These are phyloP conservation scores for Cryptotermes secundus DNA, from an alignment of 1,140 invertebrate genomes.

Conservation along the genomic window DNA sequence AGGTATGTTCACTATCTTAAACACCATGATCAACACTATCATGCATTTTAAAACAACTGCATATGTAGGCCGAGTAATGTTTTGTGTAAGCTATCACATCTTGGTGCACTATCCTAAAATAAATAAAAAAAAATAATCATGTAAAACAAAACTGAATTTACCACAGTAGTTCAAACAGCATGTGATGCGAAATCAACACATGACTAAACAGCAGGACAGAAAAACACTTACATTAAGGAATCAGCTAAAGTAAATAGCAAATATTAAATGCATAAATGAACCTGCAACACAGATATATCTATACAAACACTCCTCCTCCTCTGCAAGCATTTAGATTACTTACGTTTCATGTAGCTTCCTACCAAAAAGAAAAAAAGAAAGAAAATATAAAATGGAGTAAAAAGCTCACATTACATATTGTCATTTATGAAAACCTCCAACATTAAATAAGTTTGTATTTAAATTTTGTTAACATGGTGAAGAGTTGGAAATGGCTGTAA, in stretches of 20 bases:
- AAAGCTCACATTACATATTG: neutral
- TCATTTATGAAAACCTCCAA: too few species aligned
- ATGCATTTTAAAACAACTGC: neutral
- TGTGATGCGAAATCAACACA: neutral
- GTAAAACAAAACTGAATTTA: neutral
- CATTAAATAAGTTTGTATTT: too few species aligned
- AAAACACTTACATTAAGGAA: too few species aligned
- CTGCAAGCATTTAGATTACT: neutral
- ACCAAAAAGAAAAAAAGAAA: neutral
- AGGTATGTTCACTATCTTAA: too few species aligned
- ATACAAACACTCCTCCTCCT: neutral
- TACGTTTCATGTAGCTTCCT: slow-evolving; percentile 15
- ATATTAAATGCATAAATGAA: neutral
- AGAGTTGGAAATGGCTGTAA: too few species aligned
- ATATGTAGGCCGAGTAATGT: neutral
- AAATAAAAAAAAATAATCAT: neutral
- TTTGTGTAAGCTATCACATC: neutral
- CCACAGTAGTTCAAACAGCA: neutral
- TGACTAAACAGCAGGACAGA: neutral
- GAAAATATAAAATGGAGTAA: neutral
- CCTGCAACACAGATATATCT: neutral
- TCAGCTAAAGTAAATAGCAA: too few species aligned
- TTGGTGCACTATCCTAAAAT: neutral
- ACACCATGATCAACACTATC: neutral
- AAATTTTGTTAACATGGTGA: too few species aligned